Evolutionary conservation across 2,888 invertebrate genomes (phyloP), one percentile per base, ranked within the genome.

Genomic region (Heteromurus nitidus): DNA sequence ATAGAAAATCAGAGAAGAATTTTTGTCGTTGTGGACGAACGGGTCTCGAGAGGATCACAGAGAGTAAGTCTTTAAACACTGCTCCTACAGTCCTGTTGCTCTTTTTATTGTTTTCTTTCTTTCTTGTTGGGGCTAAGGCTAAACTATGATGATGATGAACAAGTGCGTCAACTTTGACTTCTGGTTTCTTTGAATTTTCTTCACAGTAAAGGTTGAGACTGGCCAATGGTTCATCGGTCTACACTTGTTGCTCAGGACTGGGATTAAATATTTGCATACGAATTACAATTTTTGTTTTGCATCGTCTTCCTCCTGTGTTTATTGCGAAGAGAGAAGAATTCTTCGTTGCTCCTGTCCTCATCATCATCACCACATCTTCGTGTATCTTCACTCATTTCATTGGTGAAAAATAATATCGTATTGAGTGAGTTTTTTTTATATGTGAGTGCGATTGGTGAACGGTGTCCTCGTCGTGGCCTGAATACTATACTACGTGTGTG

Each of bases 231-330:
- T 65, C 65, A 79, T 79, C 79, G 72, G 70, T 79, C 72, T 72
- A 36, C 42, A 60, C 58, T 31, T 64, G 50, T 62, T 44, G 53
- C 20, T 65, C 31, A 60, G 62, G n/a, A n/a, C n/a, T 68, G 64
- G 79, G 79, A 79, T 70, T 79, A 79, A n/a, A 79, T 79, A 79
- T 79, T 79, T 79, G 79, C 79, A 79, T 79, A 79, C 55, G 79
- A 79, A 79, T 79, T 79, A 79, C 79, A 65, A 72, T 72, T 77
- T 36, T 47, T 47, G 16, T 5, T n/a, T 5, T 55, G 60, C 30
- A 20, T 26, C 11, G 60, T 62, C 64, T 18, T 69, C 26, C 31
- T 76, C 16, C 13, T n/a, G 65, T 67, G 20, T 68, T 58, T 60
- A 30, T 60, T 76, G 64, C 42, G 28, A 30, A 58, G n/a, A n/a